Evolutionary conservation across 2,797 vertebrate species (phyloP), one percentile per base, ranked within the genome.

Genomic region (Microhierax caerulescens): DNA sequence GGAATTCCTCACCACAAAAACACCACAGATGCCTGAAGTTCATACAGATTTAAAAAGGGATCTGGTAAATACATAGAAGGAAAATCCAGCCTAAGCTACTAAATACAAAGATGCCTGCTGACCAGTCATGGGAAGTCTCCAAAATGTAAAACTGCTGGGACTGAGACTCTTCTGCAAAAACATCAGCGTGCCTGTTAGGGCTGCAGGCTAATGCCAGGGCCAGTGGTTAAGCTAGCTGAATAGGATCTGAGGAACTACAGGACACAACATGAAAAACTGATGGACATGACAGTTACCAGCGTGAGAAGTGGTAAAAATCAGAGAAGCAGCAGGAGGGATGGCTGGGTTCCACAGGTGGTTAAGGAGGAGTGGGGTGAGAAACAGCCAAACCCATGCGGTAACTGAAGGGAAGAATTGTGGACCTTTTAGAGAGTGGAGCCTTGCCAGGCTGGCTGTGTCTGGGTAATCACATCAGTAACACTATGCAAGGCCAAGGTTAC

Each of bases 261-360:
- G 54, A 43, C 47, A 5, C 54, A 36, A 22, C 2, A 0, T 10
- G 39, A 61, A 63, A 69, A 76, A 69, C 14, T 32, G 63, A 10
- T 43, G 34, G 34, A 32, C 7, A 20, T 0, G 1, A 48, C 1
- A 0, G 24, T 34, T 22, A 19, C 24, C 37, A 48, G 48, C 5
- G 1, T 11, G 20, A 69, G 12, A 60, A 30, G 10, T 6, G 7
- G 3, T 59, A 54, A n/a, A 83, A 84, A 39, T 14, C 3, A 37
- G 36, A 20, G 23, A 54, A 76, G 23, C 1, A 1, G 20, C 4
- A 41, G 25, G 23, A 90, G 18, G 59, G 25, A 19, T 4, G 17
- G 21, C 3, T 5, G 0, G 4, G 54, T 54, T 81, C 60, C 45
- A 54, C 16, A 28, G 17, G 11, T 34, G 63, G 36, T 6, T 54